Evolutionary conservation across 2,113 vertebrate genomes (phyloP), one percentile per base, ranked within the genome.

Genomic region (Saccopteryx bilineata): DNA sequence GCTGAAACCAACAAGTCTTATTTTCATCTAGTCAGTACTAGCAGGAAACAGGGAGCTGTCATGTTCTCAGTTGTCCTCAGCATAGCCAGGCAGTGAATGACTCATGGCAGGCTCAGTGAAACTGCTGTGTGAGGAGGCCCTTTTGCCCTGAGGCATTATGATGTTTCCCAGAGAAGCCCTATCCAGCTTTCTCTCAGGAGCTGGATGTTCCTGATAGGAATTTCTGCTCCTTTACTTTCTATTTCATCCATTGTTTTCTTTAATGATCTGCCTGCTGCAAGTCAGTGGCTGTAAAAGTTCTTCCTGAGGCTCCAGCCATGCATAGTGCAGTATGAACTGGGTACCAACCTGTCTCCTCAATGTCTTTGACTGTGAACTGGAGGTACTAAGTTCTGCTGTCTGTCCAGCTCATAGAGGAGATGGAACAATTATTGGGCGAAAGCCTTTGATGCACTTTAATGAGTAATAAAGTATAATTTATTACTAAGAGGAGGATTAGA

Each of bases 161-260:
- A 52, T 52, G 88, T 72, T 90, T 79, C 79, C 84, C 87, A 61
- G 60, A 6, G 0, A 78, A 95, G 92, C 5, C 10, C 8, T 68
- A 13, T 6, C 24, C 28, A 86, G 23, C 86, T 86, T 87, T 79
- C 52, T 71, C 90, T 96, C 74, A 91, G 74, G 93, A 69, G 23
- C 26, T 46, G 86, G 23, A 66, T 28, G 52, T 66, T 95, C 63
- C 48, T 75, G 4, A 12, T 68, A 48, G 61, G 46, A 91, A 91
- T 61, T 39, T 17, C 61, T 89, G 11, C 33, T 90, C n/a, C 28
- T 71, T 95, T 89, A 79, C 12, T 74, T 86, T 68, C 28, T 61
- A 9, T 10, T 96, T 60, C 52, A 85, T 85, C 52, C 33, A 83
- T 93, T 28, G 21, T 91, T 93, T 95, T 91, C 60, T 81, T 82